A percentile compares a stretch with the other conserved stretches of the same genome.
Conservation (phyloP, 2,113 vertebrate species). For the Acanthochromis polyacanthus region DNA sequence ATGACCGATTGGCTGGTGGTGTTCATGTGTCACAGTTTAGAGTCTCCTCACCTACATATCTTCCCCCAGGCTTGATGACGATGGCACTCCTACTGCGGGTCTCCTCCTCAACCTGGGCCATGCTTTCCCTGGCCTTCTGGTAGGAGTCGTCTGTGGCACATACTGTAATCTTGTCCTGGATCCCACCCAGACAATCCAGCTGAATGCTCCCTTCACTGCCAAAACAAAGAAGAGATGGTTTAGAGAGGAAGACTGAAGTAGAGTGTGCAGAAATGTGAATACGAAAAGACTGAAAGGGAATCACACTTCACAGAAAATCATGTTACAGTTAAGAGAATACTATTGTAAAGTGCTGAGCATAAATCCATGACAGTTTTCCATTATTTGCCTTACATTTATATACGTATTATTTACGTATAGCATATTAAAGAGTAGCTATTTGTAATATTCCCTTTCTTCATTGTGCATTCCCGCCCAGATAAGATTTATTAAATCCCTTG, state of each 20-base stretch:
- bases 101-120: conserved; percentile 97
- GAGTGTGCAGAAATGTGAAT: neutral
- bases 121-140: conserved; percentile 95
- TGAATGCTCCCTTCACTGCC: conserved; percentile 92
- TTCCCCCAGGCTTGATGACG: conserved; percentile 95
- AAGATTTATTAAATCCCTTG: conserved; percentile 27
- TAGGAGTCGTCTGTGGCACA: conserved; percentile 98
- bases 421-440: conserved; percentile 2
- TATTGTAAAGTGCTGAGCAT: neutral
- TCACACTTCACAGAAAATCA: neutral
- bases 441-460: conserved; percentile 1
- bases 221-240: conserved; percentile 49
- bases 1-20: neutral
- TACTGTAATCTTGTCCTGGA: conserved; percentile 98
- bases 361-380: neutral
- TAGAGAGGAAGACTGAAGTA: conserved; percentile 6
- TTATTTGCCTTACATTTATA: neutral
- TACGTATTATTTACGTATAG: no score
- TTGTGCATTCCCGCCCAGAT: conserved; percentile 29
- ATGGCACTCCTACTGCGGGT: conserved; percentile 94
- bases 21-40: neutral
- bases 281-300: neutral
- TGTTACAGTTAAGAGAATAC: no score
- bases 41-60: conserved; percentile 90
- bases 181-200: conserved; percentile 95